phyloP scores from a whole-genome alignment of 2,113 vertebrate genomes.

The Caloenas nicobarica region DNA sequence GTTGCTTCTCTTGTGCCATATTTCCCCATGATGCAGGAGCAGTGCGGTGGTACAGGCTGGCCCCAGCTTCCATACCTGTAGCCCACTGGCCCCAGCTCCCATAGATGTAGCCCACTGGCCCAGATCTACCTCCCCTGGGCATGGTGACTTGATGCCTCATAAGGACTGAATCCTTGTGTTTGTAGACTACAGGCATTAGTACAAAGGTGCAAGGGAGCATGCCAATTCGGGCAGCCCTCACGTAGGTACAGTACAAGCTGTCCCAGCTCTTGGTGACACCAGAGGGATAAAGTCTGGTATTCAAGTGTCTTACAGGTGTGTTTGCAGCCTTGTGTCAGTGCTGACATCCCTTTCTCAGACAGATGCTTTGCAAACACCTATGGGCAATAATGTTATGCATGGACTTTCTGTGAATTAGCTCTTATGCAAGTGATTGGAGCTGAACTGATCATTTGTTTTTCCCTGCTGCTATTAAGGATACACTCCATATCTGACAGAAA shows the following conservation, averaged over 20 bases:
- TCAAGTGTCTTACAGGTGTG: neutral
- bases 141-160: fast-evolving
- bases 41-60: neutral
- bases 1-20: neutral
- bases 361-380: neutral
- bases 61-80: neutral
- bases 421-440: neutral
- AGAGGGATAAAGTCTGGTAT: neutral
- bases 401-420: neutral
- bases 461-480: neutral
- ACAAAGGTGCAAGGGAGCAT: neutral
- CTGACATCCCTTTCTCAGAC: neutral
- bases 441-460: neutral
- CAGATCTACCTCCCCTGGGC: neutral
- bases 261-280: neutral
- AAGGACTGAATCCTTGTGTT: neutral
- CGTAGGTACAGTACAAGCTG: neutral
- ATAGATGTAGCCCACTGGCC: neutral
- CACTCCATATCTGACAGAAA: neutral
- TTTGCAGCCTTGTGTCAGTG: neutral
- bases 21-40: neutral
- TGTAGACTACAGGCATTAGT: neutral
- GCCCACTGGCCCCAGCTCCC: neutral
- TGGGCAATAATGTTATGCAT: neutral
- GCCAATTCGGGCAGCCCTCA: fast-evolving